These are phyloP conservation scores for Holothuria scabra DNA, from an alignment of 53 echinoderm and acorn worm species.

Conservation along the genomic window DNA sequence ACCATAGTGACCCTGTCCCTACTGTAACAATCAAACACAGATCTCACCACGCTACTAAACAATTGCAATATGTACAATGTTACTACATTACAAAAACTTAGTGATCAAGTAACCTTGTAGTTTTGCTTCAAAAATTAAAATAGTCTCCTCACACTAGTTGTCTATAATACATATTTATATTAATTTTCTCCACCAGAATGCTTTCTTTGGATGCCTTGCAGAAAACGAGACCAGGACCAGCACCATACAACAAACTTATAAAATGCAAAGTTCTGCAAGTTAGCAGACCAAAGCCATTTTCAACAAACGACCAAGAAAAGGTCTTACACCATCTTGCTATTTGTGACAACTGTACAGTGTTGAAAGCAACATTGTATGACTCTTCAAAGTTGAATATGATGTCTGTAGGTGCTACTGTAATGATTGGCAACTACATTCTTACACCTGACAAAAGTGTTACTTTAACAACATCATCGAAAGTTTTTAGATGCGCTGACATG, in stretches of 20 bases:
- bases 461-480: slow-evolving; percentile 3
- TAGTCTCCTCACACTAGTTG: too few species aligned
- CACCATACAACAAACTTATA: slow-evolving; percentile 5
- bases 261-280: not conserved
- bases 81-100: too few species aligned
- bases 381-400: not conserved
- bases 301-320: not conserved
- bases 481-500: slow-evolving; percentile 22
- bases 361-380: not conserved
- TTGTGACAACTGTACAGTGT: not conserved
- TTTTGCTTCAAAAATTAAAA: too few species aligned
- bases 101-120: too few species aligned
- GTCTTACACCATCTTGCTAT: slow-evolving; percentile 8
- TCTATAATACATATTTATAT: too few species aligned
- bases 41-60: too few species aligned
- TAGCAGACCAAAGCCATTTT: not conserved
- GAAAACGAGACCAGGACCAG: not conserved
- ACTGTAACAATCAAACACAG: too few species aligned
- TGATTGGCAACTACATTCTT: slow-evolving; percentile 8
- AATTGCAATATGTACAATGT: too few species aligned
- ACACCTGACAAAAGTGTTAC: not conserved
- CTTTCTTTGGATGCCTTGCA: too few species aligned
- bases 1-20: too few species aligned
- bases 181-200: too few species aligned
- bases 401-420: not conserved